Percentiles rank a stretch among this genome's conserved stretches.
phyloP scores from a whole-genome alignment of 1,140 invertebrate species.

The Zaprionus tsacasi region DNA sequence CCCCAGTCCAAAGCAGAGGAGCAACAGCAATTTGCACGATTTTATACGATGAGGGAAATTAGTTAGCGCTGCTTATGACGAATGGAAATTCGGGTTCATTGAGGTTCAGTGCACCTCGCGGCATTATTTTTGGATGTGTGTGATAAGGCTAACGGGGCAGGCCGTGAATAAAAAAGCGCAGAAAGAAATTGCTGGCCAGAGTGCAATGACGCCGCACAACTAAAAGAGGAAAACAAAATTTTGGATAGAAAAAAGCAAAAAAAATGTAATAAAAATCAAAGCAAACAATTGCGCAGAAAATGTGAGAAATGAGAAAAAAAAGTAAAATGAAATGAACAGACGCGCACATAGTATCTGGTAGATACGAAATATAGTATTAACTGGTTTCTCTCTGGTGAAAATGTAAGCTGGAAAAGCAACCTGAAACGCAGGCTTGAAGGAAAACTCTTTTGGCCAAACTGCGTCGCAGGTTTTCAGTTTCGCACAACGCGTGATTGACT shows the following conservation, averaged over 20 bases:
- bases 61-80: conserved; percentile 35
- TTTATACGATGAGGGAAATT: conserved; percentile 27
- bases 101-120: conserved; percentile 42
- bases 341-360: conserved; percentile 36
- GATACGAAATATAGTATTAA: conserved; percentile 30
- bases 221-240: conserved; percentile 43
- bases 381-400: conserved; percentile 51
- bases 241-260: conserved; percentile 29
- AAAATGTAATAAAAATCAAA: not conserved
- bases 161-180: conserved; percentile 14
- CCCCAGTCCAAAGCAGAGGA: too few species aligned
- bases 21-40: conserved; percentile 30
- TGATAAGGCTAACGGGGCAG: conserved; percentile 44
- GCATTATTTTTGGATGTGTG: conserved; percentile 9
- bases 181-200: conserved; percentile 32
- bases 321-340: conserved; percentile 22
- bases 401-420: conserved; percentile 40
- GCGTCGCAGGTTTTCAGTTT: conserved; percentile 49
- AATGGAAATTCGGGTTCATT: conserved; percentile 33
- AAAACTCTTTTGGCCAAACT: conserved; percentile 47
- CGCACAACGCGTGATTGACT: conserved; percentile 41
- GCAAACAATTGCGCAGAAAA: conserved; percentile 48
- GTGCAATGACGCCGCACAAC: conserved; percentile 38
- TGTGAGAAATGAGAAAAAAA: conserved; percentile 29
- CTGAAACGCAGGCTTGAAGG: conserved; percentile 25